Percentiles rank a stretch among this genome's conserved stretches.
Evolutionary conservation across 92 coral and sea anemone species (phyloP).

Genomic region (Epizoanthus illoricatus): DNA sequence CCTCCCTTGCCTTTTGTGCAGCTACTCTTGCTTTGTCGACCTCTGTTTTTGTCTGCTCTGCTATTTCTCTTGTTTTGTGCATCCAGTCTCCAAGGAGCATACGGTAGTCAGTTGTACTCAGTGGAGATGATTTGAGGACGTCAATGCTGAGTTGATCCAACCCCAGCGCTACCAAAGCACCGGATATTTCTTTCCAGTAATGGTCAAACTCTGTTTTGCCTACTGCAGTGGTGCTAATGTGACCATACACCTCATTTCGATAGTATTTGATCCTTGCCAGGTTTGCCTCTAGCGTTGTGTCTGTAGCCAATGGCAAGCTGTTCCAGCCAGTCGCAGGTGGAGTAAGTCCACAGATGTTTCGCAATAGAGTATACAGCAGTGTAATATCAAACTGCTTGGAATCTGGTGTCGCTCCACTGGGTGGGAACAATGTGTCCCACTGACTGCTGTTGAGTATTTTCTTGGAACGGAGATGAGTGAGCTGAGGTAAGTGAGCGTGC

Average conservation of each 20-base stretch:
- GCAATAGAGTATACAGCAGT: slow-evolving; percentile 26
- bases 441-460: slow-evolving; percentile 28
- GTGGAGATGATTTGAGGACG: slow-evolving; percentile 28
- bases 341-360: slow-evolving; percentile 42
- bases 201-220: slow-evolving; percentile 19
- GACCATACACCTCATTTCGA: slow-evolving; percentile 30
- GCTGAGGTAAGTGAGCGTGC: slow-evolving; percentile 25
- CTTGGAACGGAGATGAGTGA: slow-evolving; percentile 22
- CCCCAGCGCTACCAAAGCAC: slow-evolving; percentile 14
- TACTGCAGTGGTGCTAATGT: slow-evolving; percentile 15
- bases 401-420: slow-evolving; percentile 36
- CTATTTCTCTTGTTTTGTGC: slow-evolving; percentile 8
- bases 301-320: slow-evolving; percentile 21
- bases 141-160: slow-evolving; percentile 31
- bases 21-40: slow-evolving; percentile 12
- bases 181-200: slow-evolving; percentile 36
- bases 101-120: slow-evolving; percentile 19
- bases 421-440: slow-evolving; percentile 42
- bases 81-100: slow-evolving; percentile 13
- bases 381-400: slow-evolving; percentile 42
- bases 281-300: slow-evolving; percentile 38
- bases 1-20: slow-evolving; percentile 13
- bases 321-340: slow-evolving; percentile 48
- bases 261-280: slow-evolving; percentile 43
- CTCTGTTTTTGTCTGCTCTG: slow-evolving; percentile 27